phyloP scores from a whole-genome alignment of 2,113 vertebrate genomes.

The Terrapene triunguis region DNA sequence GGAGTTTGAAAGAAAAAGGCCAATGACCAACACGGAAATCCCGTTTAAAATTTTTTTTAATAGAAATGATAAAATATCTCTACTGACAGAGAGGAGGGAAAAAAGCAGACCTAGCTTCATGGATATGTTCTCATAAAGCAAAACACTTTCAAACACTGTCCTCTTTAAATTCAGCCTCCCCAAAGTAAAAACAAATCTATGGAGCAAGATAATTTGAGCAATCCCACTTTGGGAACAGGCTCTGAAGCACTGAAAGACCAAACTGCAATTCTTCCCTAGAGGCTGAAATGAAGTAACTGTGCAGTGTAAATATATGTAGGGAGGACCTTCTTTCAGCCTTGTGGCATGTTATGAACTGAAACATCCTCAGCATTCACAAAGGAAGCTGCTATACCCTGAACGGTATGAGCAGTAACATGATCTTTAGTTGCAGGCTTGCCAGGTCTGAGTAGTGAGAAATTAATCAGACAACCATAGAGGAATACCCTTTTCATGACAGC shows the following conservation, averaged over 20 bases:
- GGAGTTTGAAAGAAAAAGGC: neutral
- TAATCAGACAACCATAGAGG: neutral
- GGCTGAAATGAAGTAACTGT: neutral
- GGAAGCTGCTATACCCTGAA: neutral
- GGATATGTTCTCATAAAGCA: neutral
- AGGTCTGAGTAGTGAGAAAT: neutral
- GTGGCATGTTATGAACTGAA: neutral
- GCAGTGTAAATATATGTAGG: neutral
- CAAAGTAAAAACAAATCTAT: neutral
- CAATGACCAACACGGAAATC: neutral
- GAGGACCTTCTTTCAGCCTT: neutral
- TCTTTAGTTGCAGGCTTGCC: neutral
- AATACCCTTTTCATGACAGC: neutral
- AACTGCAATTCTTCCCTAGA: neutral
- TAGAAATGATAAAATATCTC: neutral
- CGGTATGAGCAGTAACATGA: neutral
- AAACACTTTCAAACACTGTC: neutral
- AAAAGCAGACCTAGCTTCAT: neutral
- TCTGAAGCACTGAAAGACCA: neutral
- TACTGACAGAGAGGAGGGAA: neutral
- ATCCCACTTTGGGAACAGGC: neutral
- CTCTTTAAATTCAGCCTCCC: neutral
- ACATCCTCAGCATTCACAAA: neutral
- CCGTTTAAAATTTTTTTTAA: neutral
- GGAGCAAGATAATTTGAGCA: neutral